Evolutionary conservation across 1,140 invertebrate genomes (phyloP), one percentile per base, ranked within the genome.

Genomic region (Ruditapes philippinarum): DNA sequence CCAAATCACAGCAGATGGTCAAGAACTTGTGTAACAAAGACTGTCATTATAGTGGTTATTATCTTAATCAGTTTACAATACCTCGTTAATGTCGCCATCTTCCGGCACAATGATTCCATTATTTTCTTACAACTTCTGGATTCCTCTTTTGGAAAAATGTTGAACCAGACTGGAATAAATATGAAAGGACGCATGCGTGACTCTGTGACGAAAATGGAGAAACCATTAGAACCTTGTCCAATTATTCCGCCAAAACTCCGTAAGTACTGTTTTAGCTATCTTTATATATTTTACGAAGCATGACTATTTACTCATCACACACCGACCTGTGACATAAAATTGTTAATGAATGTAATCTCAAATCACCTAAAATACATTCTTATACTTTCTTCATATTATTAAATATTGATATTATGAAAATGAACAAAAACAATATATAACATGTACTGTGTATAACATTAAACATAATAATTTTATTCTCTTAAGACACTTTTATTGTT

Each of bases 161-260:
- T 49, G 25, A 73, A 73, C 28, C 33, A 54, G 40, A 25, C 40
- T 38, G 28, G 40, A 3, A n/a, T 54, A 25, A 2, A 28, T 49
- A 19, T 25, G 3, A 17, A 57, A 49, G 65, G 54, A 12, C 42
- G 60, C 31, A 42, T 65, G 7, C 22, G 31, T 11, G 38, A 33
- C 7, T 36, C 65, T 3, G 36, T 49, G 0, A 49, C 57, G 1
- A 68, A 28, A 28, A 3, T 33, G 1, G 33, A 28, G 31, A 84
- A 73, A 22, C 65, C 38, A 17, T 0, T 54, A 17, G 42, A 84
- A 70, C 25, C 3, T 12, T 84, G 82, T 25, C 42, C 60, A 19
- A 33, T 84, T 22, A 73, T 84, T 36, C 62, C 82, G 3, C 82
- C 82, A 73, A 25, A 38, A 19, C 65, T 84, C 49, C 5, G 82